These are phyloP conservation scores for Micronycteris hirsuta DNA, from an alignment of 2,113 vertebrate genomes.

Conservation along the genomic window DNA sequence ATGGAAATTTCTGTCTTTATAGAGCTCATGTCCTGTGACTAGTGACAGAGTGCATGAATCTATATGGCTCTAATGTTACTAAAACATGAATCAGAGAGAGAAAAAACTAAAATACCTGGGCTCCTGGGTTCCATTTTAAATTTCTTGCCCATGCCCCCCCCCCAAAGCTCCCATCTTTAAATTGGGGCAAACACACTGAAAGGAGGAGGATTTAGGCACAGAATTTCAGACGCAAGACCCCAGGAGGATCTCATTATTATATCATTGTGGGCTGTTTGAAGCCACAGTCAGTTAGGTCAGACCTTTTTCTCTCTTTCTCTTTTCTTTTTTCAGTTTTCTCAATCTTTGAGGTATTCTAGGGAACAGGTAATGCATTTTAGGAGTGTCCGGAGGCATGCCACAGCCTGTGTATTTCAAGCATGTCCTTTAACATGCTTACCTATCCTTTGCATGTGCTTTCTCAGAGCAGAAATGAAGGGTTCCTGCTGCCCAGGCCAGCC, in stretches of 20 bases:
- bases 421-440: background rate
- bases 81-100: background rate
- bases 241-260: background rate
- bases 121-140: background rate
- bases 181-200: accelerated
- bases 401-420: background rate
- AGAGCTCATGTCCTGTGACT: background rate
- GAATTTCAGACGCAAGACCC: background rate
- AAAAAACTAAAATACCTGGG: background rate
- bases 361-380: background rate
- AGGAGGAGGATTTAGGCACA: background rate
- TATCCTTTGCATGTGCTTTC: background rate
- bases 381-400: background rate
- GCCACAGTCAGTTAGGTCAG: background rate
- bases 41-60: background rate
- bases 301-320: background rate
- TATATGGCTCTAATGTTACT: too few species aligned
- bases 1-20: background rate
- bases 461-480: accelerated
- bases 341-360: background rate
- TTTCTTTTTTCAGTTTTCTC: background rate
- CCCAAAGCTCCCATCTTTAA: background rate
- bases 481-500: background rate
- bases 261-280: background rate
- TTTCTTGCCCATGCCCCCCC: background rate